Evolutionary conservation across 2,888 invertebrate species (phyloP).

Genomic region (Tryphoninae sp.): DNA sequence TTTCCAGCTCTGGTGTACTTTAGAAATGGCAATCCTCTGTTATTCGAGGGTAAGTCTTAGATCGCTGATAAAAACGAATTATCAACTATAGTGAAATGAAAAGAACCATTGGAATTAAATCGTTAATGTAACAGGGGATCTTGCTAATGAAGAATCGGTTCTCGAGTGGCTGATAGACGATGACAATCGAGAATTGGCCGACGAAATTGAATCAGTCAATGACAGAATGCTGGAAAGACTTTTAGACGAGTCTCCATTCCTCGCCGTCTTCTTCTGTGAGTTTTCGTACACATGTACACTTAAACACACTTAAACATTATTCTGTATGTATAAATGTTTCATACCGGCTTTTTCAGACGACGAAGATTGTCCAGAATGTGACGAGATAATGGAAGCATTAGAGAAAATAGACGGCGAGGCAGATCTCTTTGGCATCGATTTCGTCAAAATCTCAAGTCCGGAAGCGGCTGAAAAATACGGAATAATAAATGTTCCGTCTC

Average conservation of each 20-base stretch:
- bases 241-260: conserved; percentile 91
- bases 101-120: neutral
- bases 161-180: conserved; percentile 96
- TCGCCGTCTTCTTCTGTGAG: conserved; percentile 96
- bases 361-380: conserved; percentile 95
- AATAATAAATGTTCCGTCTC: conserved; percentile 91
- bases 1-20: conserved; percentile 96
- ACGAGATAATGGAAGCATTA: conserved; percentile 93
- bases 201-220: conserved; percentile 96
- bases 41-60: conserved; percentile 82
- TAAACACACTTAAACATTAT: neutral
- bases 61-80: neutral
- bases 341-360: conserved; percentile 85
- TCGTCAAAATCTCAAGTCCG: conserved; percentile 93
- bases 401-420: conserved; percentile 98
- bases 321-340: neutral
- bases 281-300: conserved; percentile 1
- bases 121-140: conserved; percentile 85
- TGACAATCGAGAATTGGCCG: conserved; percentile 95
- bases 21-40: conserved; percentile 86
- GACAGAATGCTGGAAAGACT: conserved; percentile 93
- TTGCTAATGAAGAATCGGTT: conserved; percentile 95
- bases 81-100: too few relatives aligned
- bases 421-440: conserved; percentile 95
- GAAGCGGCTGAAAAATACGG: conserved; percentile 92